phyloP scores from a whole-genome alignment of 2,113 vertebrate species.

The Zosterops hypoxanthus region DNA sequence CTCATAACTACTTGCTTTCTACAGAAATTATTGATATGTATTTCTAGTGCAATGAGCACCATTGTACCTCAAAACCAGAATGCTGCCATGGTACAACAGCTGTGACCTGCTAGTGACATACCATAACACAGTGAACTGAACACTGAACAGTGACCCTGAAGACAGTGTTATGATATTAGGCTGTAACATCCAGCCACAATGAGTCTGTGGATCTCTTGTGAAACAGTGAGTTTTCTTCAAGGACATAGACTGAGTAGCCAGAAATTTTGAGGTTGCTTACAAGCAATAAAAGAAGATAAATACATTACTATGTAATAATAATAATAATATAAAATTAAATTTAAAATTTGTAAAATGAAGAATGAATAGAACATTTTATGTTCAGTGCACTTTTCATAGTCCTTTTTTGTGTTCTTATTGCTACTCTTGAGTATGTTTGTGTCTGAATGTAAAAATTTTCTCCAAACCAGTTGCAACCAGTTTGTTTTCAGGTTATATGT shows the following conservation, averaged over 20 bases:
- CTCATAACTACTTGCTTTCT: background rate
- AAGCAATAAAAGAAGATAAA: background rate
- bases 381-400: background rate
- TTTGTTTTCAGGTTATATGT: background rate
- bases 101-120: background rate
- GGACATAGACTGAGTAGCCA: background rate
- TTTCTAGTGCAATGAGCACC: background rate
- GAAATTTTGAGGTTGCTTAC: background rate
- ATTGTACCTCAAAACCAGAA: background rate
- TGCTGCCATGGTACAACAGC: background rate
- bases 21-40: background rate
- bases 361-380: background rate
- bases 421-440: background rate
- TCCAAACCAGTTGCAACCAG: background rate
- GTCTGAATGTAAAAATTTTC: background rate
- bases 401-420: background rate
- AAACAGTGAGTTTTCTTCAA: background rate
- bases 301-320: background rate
- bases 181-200: background rate
- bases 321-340: background rate
- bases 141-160: background rate
- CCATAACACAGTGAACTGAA: background rate
- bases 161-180: background rate
- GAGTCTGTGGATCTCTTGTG: background rate
- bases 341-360: background rate